Percentiles rank a stretch among this genome's conserved stretches.
phyloP scores from a whole-genome alignment of 2,888 invertebrate species.

The Pseudoips prasinana region DNA sequence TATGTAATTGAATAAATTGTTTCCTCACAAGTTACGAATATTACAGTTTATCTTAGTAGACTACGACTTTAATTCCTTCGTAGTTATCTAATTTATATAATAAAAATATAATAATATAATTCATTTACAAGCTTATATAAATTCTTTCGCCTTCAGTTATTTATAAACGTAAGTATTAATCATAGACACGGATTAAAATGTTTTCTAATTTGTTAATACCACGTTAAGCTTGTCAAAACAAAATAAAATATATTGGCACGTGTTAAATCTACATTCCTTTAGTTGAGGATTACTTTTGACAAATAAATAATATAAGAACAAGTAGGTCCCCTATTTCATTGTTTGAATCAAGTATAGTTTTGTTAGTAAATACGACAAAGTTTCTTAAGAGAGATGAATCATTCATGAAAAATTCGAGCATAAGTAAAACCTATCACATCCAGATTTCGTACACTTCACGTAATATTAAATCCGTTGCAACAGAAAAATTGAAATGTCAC shows the following conservation, averaged over 20 bases:
- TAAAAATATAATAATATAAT: too few relatives aligned
- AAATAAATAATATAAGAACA: slow-evolving; percentile 19
- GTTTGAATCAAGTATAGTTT: too few relatives aligned
- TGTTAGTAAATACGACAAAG: too few relatives aligned
- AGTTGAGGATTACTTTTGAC: slow-evolving; percentile 20
- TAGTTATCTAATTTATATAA: too few relatives aligned
- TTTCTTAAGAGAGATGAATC: too few relatives aligned
- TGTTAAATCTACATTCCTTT: slow-evolving; percentile 14
- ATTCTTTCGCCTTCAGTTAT: too few relatives aligned
- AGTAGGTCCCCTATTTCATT: too few relatives aligned
- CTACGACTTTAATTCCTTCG: too few relatives aligned
- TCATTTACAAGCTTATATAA: too few relatives aligned
- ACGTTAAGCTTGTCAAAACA: slow-evolving; percentile 33
- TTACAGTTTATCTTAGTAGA: too few relatives aligned
- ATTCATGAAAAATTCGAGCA: slow-evolving; percentile 7
- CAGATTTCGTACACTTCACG: slow-evolving; percentile 36
- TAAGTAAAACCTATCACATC: slow-evolving; percentile 18
- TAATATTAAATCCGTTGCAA: slow-evolving; percentile 26
- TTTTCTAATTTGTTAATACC: slow-evolving; percentile 17
- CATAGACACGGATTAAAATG: slow-evolving; percentile 11
- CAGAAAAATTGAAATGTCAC: slow-evolving; percentile 45
- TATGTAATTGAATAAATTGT: too few relatives aligned
- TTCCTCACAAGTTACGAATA: too few relatives aligned
- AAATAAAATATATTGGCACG: slow-evolving; percentile 21
- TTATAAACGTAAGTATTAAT: slow-evolving; percentile 6